Evolutionary conservation across 2,113 vertebrate genomes (phyloP), one percentile per base, ranked within the genome.

Genomic region (Sturnus vulgaris): DNA sequence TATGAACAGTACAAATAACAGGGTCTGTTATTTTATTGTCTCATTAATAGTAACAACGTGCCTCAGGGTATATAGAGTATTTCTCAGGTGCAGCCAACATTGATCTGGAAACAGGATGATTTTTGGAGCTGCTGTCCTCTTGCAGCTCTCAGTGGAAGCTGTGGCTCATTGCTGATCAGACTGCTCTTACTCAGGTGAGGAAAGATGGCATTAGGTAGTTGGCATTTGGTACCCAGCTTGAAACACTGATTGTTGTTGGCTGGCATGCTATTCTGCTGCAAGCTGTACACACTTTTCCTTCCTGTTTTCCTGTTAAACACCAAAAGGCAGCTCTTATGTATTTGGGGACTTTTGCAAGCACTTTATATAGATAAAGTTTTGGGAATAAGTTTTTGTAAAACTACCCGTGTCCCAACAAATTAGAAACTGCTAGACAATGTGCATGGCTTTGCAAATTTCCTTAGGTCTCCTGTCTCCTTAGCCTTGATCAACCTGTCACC

Each of bases 401-500:
- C 50, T 37, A 5, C 10, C 6, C 3, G 42, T 60, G 64, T 16
- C 25, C 44, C 7, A 70, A 35, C 22, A 68, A 64, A 68, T 75
- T 81, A 75, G 40, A 66, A 75, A 37, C 12, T n/a, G 12, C 30
- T 73, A 47, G 37, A 11, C 33, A 69, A 60, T 10, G 6, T 23
- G 44, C 60, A 44, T 49, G 15, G 27, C 39, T 70, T 77, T 65
- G 64, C 28, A 59, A 56, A 72, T 66, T 85, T 83, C 69, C 47
- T 81, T 28, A 85, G 52, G 17, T 61, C 22, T 25, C 6, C 27
- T 80, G 42, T 68, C 77, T 63, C 90, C 44, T 64, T 78, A 86
- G 68, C 25, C 64, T 86, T 69, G 66, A 82, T 82, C 40, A 56
- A 71, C 69, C 40, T 87, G 79, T 90, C 61, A 75, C 31, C 31